Evolutionary conservation across 53 echinoderm and acorn worm genomes (phyloP), one percentile per base, ranked within the genome.

Genomic region (Glandiceps talaboti): DNA sequence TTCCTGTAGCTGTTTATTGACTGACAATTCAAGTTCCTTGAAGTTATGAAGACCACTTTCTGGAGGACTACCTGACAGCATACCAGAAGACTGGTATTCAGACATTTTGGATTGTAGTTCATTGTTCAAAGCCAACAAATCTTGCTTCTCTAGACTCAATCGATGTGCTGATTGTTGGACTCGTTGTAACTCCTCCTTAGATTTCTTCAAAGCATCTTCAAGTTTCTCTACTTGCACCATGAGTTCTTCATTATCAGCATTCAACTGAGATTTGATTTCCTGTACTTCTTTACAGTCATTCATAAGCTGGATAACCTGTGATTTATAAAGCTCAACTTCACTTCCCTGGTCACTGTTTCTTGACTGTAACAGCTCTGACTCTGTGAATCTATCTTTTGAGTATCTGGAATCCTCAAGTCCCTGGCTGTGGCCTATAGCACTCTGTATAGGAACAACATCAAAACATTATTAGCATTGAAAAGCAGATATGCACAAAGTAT

Each of bases 241-340:
- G 33, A 87, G n/a, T 25, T 76, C 73, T 27, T 30, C 32, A 0
- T 80, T 28, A 73, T 80, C 83, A 74, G 76, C 27, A 27, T 79
- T 28, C 32, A 87, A 79, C 76, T 83, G 83, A 26, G 76, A 79
- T 75, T 83, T 26, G 0, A 83, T 87, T 29, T 80, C 87, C 76
- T 87, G 83, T 26, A 83, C 84, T 28, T 84, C 76, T 76, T 77
- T 76, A 28, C 83, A 73, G 14, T 87, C 87, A 32, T 75, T 33
- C 77, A 80, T 80, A 77, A 87, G 73, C 73, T 84, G 87, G 20
- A 12, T 6, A 20, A 45, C 20, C 20, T 45, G 64, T 45, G 64
- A 45, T 20, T 45, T 45, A 20, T 45, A 45, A 45, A 45, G 64
- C 20, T 45, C 64, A 6, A 45, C 64, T 45, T 45, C 64, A 45